phyloP scores from a whole-genome alignment of 1,140 invertebrate species.

The Drosophila punjabiensis region DNA sequence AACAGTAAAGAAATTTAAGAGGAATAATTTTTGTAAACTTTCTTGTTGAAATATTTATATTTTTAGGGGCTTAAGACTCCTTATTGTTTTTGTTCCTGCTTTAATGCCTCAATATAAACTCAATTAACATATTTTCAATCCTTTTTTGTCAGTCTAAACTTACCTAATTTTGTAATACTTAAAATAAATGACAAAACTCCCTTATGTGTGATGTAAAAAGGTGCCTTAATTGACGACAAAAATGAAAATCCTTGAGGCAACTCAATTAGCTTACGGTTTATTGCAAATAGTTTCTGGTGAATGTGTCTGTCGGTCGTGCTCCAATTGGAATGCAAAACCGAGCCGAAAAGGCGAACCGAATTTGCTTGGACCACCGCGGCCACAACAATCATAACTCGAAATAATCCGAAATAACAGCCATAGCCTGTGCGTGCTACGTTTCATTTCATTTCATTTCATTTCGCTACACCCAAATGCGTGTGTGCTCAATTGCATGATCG shows the following conservation, averaged over 20 bases:
- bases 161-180: not conserved
- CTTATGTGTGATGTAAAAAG: not conserved
- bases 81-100: no score
- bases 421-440: slow-evolving; percentile 75
- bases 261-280: slow-evolving; percentile 65
- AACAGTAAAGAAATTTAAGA: no score
- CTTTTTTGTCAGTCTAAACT: not conserved
- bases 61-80: no score
- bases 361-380: slow-evolving; percentile 67
- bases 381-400: slow-evolving; percentile 43
- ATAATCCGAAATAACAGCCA: slow-evolving; percentile 39
- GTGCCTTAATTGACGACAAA: slow-evolving; percentile 9
- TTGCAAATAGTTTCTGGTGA: slow-evolving; percentile 62
- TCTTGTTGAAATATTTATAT: no score
- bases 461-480: slow-evolving; percentile 81
- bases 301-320: slow-evolving; percentile 75
- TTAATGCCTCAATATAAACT: no score
- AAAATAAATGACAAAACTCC: not conserved
- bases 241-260: slow-evolving; percentile 43
- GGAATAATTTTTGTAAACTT: no score
- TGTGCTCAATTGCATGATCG: slow-evolving; percentile 82
- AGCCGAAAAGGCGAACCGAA: slow-evolving; percentile 72
- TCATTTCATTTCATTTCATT: slow-evolving; percentile 83
- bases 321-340: slow-evolving; percentile 81
- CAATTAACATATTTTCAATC: no score